Percentiles rank a stretch among this genome's conserved stretches.
These are phyloP conservation scores for Drosophila falleni DNA, from an alignment of 2,888 invertebrate species.

Conservation along the genomic window DNA sequence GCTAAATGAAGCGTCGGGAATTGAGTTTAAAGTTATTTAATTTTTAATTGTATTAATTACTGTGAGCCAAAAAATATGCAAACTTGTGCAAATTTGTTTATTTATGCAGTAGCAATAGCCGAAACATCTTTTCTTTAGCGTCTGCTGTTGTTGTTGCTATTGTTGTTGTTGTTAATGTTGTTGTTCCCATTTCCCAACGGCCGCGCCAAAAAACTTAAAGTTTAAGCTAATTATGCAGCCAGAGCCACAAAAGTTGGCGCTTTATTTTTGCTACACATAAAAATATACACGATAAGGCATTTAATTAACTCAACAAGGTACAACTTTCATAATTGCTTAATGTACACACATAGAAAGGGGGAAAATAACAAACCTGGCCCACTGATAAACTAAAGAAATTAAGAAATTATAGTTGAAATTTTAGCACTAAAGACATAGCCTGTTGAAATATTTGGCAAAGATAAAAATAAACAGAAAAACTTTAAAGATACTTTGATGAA, in stretches of 20 bases:
- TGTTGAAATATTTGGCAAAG: not conserved
- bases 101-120: constrained; percentile 66
- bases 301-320: constrained; percentile 45
- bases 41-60: constrained; percentile 77
- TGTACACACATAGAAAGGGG: constrained; percentile 7
- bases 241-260: constrained; percentile 47
- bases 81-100: constrained; percentile 62
- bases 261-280: constrained; percentile 44
- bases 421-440: not conserved
- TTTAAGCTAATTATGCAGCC: constrained; percentile 61
- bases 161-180: constrained; percentile 14
- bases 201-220: constrained; percentile 48
- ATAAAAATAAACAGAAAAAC: constrained; percentile 6
- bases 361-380: not conserved
- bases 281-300: constrained; percentile 52
- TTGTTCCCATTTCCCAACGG: constrained; percentile 48
- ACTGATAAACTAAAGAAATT: constrained; percentile 29
- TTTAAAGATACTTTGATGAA: not conserved
- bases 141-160: constrained; percentile 1
- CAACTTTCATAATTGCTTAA: constrained; percentile 54
- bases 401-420: constrained; percentile 1
- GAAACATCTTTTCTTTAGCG: constrained; percentile 16
- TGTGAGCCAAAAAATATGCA: constrained; percentile 41
- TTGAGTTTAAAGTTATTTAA: constrained; percentile 71
- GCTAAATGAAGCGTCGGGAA: constrained; percentile 59